phyloP scores from a whole-genome alignment of 2,888 invertebrate genomes.

The Odontothrips loti region DNA sequence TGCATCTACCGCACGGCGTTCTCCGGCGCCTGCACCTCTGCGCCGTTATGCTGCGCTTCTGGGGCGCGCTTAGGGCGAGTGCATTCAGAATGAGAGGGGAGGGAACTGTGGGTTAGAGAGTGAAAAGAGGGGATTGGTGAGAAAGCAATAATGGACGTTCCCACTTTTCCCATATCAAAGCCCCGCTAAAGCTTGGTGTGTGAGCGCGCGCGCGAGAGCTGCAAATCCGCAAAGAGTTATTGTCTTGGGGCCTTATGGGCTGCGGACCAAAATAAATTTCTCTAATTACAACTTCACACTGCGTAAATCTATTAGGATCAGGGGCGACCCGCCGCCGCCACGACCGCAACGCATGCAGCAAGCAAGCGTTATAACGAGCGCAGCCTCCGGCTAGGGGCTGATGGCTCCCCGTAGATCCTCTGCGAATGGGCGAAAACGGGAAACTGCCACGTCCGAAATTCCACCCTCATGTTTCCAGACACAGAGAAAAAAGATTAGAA shows the following conservation, averaged over 20 bases:
- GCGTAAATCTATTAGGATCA: constrained; percentile 16
- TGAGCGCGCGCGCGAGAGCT: not conserved
- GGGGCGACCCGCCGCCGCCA: not conserved
- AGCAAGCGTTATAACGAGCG: too few species aligned
- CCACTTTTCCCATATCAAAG: constrained; percentile 4
- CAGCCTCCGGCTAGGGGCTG: too few species aligned
- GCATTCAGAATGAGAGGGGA: not conserved
- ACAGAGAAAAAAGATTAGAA: too few species aligned
- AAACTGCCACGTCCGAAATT: too few species aligned
- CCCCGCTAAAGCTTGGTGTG: not conserved
- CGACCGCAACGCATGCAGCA: not conserved
- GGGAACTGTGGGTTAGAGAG: not conserved
- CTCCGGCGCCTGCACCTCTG: too few species aligned
- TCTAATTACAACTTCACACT: constrained; percentile 13
- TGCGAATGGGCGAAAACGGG: too few species aligned
- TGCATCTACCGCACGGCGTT: too few species aligned
- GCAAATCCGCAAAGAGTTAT: constrained; percentile 1
- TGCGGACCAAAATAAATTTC: not conserved
- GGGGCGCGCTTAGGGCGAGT: too few species aligned
- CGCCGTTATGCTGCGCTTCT: too few species aligned
- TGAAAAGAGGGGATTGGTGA: not conserved
- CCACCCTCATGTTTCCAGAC: too few species aligned
- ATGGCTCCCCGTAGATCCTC: too few species aligned
- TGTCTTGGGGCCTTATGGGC: not conserved
- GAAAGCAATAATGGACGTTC: not conserved